Evolutionary conservation across 2,888 invertebrate species (phyloP).

Genomic region (Bruchidius siliquastri): DNA sequence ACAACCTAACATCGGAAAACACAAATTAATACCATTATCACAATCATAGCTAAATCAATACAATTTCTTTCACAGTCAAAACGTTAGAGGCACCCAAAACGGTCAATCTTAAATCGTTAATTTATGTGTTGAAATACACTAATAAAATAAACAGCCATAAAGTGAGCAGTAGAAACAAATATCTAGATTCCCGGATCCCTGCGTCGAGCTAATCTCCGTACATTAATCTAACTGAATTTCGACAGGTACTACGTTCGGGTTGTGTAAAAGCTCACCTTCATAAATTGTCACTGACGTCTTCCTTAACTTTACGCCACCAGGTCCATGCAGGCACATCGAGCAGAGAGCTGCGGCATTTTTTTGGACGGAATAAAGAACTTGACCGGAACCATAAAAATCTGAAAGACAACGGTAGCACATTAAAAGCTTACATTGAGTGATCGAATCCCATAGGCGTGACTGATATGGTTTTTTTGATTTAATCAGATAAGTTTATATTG

Average conservation of each 20-base stretch:
- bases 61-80: too few species aligned
- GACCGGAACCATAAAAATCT: constrained; percentile 20
- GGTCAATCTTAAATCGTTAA: not conserved
- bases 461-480: not conserved
- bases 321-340: not conserved
- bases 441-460: not conserved
- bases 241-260: not conserved
- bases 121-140: not conserved
- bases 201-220: not conserved
- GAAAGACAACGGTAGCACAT: constrained; percentile 19
- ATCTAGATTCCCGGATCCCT: not conserved
- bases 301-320: constrained; percentile 9
- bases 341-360: not conserved
- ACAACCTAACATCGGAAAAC: too few species aligned
- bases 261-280: constrained; percentile 14
- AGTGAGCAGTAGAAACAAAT: not conserved
- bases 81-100: not conserved
- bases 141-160: not conserved
- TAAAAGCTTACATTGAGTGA: constrained; percentile 9
- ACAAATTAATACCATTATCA: too few species aligned
- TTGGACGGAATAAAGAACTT: constrained; percentile 5
- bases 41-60: too few species aligned
- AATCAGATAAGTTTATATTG: too few species aligned
- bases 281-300: constrained; percentile 19
- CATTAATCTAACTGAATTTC: not conserved